Percentiles rank a stretch among this genome's conserved stretches.
Evolutionary conservation across 2,888 invertebrate species (phyloP).

Genomic region (Lysandra bellargus): DNA sequence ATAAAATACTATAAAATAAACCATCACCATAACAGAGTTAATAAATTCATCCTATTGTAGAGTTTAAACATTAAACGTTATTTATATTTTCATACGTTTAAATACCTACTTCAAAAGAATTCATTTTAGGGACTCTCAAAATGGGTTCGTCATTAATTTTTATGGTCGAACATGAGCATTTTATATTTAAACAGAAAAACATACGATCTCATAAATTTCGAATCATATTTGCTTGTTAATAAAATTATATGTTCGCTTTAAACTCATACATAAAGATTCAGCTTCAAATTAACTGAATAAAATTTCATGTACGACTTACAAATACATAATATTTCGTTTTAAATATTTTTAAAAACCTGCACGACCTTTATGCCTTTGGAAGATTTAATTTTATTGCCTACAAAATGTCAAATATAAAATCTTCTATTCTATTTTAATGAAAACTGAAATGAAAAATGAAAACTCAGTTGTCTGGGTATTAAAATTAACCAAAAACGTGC

Average conservation of each 20-base stretch:
- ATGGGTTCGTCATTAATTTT: slow-evolving; percentile 30
- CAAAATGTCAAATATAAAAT: neutral
- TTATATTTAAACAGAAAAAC: slow-evolving; percentile 34
- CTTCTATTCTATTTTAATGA: neutral
- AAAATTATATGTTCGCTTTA: slow-evolving; percentile 30
- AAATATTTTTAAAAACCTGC: neutral
- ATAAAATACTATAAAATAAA: neutral
- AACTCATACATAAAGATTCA: slow-evolving; percentile 26
- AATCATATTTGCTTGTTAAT: slow-evolving; percentile 30
- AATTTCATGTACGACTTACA: neutral
- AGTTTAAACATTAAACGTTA: slow-evolving; percentile 3
- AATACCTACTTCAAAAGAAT: slow-evolving; percentile 27
- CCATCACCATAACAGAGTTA: neutral
- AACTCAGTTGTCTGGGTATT: too few species aligned
- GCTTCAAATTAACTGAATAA: slow-evolving; percentile 22
- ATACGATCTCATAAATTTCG: slow-evolving; percentile 31
- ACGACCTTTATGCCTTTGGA: neutral
- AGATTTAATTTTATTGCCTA: neutral
- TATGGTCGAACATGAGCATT: slow-evolving; percentile 20
- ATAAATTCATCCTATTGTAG: slow-evolving; percentile 16
- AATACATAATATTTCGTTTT: neutral
- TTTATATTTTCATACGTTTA: slow-evolving; percentile 23
- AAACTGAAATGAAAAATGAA: neutral
- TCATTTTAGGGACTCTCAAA: slow-evolving; percentile 31
- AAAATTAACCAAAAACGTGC: too few species aligned